A percentile compares a stretch with the other conserved stretches of the same genome.
These are phyloP conservation scores for Leptinotarsa undecemlineata DNA, from an alignment of 1,140 invertebrate genomes.

Conservation along the genomic window DNA sequence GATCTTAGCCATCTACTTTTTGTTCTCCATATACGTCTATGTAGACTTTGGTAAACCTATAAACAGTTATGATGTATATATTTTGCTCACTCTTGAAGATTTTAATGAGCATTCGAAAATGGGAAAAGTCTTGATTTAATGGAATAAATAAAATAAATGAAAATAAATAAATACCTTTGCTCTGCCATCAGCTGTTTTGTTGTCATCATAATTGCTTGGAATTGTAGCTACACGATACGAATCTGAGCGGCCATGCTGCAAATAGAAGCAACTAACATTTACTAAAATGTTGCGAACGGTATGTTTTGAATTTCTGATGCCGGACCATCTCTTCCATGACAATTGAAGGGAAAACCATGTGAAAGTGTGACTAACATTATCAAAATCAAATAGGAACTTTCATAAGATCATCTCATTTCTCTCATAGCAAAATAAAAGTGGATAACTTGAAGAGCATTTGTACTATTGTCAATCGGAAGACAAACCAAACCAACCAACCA, in stretches of 20 bases:
- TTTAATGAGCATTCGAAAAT: too few relatives aligned
- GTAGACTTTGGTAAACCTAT: too few relatives aligned
- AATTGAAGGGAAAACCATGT: not conserved
- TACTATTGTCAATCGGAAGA: too few relatives aligned
- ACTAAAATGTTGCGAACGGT: constrained; percentile 22
- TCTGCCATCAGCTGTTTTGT: constrained; percentile 89
- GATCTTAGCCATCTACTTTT: too few relatives aligned
- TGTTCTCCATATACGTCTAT: too few relatives aligned
- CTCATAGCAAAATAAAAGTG: too few relatives aligned
- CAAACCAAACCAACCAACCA: too few relatives aligned
- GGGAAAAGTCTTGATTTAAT: not conserved
- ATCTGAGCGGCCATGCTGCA: constrained; percentile 89
- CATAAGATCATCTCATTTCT: too few relatives aligned
- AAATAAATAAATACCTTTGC: constrained; percentile 70
- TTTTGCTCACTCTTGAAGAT: too few relatives aligned
- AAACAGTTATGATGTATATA: too few relatives aligned
- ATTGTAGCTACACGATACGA: constrained; percentile 92
- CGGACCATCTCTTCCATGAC: not conserved
- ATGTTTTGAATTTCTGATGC: constrained; percentile 4
- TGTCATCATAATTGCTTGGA: constrained; percentile 86
- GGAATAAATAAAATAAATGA: not conserved
- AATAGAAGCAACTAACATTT: constrained; percentile 51
- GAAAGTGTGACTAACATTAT: not conserved
- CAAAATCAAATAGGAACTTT: too few relatives aligned
- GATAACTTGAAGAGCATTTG: too few relatives aligned